A percentile compares a stretch with the other conserved stretches of the same genome.
phyloP scores from a whole-genome alignment of 2,113 vertebrate genomes.

The Hemiscyllium ocellatum region DNA sequence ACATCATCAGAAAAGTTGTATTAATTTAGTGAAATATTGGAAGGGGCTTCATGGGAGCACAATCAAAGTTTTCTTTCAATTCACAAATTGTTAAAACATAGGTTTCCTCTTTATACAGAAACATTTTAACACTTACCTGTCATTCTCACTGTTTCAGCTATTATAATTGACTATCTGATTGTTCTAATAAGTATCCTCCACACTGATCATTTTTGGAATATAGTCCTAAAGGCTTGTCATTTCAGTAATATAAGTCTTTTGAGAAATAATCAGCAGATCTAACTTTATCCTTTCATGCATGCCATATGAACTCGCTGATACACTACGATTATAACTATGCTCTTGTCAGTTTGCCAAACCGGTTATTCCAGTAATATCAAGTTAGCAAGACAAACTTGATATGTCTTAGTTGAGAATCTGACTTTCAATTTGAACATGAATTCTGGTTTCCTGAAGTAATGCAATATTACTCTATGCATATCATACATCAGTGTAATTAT shows the following conservation, averaged over 20 bases:
- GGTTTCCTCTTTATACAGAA: background rate
- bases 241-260: background rate
- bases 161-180: background rate
- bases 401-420: background rate
- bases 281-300: background rate
- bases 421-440: background rate
- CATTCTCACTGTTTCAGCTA: background rate
- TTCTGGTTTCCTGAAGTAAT: background rate
- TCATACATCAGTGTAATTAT: background rate
- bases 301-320: too few relatives aligned
- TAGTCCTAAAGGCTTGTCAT: background rate
- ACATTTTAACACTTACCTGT: background rate
- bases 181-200: background rate
- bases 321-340: background rate
- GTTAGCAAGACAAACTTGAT: background rate
- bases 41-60: too few relatives aligned
- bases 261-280: background rate
- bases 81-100: background rate
- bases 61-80: background rate
- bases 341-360: background rate
- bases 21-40: too few relatives aligned
- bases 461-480: background rate
- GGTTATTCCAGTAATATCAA: background rate
- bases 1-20: too few relatives aligned
- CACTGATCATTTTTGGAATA: background rate